Conservation (phyloP, 2,113 vertebrate genomes). For the Istiophorus platypterus region DNA sequence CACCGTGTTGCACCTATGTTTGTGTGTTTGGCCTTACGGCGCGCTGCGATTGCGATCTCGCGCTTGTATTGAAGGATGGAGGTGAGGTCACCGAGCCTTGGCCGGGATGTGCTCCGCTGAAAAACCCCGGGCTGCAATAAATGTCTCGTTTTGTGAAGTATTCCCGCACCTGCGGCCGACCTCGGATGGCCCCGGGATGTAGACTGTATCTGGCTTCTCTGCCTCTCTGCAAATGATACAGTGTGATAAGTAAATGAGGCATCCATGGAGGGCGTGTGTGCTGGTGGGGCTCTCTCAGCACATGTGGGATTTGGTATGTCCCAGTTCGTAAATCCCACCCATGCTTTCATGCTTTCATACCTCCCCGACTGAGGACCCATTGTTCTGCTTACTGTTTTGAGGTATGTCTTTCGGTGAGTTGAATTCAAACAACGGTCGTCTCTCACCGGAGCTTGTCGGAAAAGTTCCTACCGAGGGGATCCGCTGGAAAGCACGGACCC, state of each 20-base stretch:
- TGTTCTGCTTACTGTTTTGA: constrained; percentile 78
- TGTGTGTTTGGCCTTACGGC: constrained; percentile 57
- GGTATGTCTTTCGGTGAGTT: constrained; percentile 76
- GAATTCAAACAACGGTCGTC: constrained; percentile 79
- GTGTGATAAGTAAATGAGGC: constrained; percentile 70
- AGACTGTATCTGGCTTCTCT: constrained; percentile 14
- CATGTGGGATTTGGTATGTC: constrained; percentile 69
- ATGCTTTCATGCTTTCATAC: constrained; percentile 73
- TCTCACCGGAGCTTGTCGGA: constrained; percentile 73
- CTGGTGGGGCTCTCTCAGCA: constrained; percentile 52
- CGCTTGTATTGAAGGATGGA: constrained; percentile 48
- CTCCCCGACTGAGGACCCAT: constrained; percentile 70
- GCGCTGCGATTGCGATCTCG: constrained; percentile 29
- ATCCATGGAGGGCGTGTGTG: constrained; percentile 35
- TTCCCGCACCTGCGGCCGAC: constrained; percentile 68
- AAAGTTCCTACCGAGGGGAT: constrained; percentile 64
- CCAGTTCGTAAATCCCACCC: constrained; percentile 72
- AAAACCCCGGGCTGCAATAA: constrained; percentile 50
- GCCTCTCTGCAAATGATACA: constrained; percentile 62
- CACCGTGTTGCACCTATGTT: constrained; percentile 56
- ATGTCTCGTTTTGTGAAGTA: constrained; percentile 60
- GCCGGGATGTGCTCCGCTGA: constrained; percentile 58
- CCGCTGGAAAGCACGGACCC: constrained; percentile 63
- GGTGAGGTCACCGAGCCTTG: constrained; percentile 47
- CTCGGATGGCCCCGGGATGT: constrained; percentile 54